Evolutionary conservation across 2,888 invertebrate species (phyloP).

Genomic region (Agrotis clavis): DNA sequence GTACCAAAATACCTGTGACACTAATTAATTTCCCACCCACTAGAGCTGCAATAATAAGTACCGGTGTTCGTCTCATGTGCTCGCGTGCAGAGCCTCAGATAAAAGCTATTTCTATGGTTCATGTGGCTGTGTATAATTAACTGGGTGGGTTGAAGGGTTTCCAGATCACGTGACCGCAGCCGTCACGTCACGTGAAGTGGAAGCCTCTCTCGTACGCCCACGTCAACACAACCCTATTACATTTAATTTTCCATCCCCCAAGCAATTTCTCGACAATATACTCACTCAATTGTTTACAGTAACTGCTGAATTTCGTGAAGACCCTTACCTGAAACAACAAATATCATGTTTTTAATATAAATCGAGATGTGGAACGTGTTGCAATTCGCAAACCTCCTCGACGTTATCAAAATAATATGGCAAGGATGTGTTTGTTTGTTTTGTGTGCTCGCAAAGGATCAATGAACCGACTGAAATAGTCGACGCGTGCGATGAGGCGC

Average conservation of each 20-base stretch:
- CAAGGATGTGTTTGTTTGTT: conserved; percentile 69
- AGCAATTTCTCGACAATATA: conserved; percentile 31
- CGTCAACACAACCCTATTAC: conserved; percentile 39
- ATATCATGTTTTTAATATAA: conserved; percentile 54
- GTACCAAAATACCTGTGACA: conserved; percentile 11
- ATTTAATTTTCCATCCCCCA: conserved; percentile 29
- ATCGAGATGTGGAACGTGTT: conserved; percentile 64
- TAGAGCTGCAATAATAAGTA: conserved; percentile 28
- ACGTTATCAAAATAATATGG: conserved; percentile 68
- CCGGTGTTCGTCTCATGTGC: conserved; percentile 26
- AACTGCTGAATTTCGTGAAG: conserved; percentile 40
- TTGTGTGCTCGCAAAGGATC: conserved; percentile 71
- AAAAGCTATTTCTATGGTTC: conserved; percentile 56
- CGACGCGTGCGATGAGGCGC: conserved; percentile 69
- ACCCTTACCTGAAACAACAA: conserved; percentile 81
- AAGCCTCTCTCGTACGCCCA: conserved; percentile 46
- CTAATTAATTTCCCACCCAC: conserved; percentile 14
- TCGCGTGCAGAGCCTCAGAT: conserved; percentile 45
- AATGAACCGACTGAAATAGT: conserved; percentile 78
- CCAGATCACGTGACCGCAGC: conserved; percentile 54
- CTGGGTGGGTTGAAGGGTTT: conserved; percentile 55
- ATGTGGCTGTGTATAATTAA: conserved; percentile 56
- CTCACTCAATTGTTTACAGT: conserved; percentile 41
- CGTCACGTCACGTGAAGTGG: conserved; percentile 42
- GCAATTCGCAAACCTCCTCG: conserved; percentile 71